phyloP scores from a whole-genome alignment of 92 coral and sea anemone genomes.

The Chrysogorgia sp. region DNA sequence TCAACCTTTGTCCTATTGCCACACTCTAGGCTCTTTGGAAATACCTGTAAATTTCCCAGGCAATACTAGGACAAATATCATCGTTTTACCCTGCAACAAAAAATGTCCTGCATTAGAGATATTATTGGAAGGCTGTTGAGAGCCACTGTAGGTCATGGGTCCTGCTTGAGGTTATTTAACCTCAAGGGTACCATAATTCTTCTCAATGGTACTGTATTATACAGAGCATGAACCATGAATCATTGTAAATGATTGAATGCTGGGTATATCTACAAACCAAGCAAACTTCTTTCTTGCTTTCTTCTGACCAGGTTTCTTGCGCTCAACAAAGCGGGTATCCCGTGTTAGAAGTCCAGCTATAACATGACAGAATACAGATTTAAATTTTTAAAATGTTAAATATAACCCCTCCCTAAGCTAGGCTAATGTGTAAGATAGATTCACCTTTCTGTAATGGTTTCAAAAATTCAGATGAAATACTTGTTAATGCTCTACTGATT shows the following conservation, averaged over 20 bases:
- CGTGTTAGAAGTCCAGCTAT: conserved; percentile 84
- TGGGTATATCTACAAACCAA: conserved; percentile 60
- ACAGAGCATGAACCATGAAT: neutral
- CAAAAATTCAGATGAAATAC: conserved; percentile 73
- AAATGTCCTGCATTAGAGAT: no score
- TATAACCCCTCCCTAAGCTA: no score
- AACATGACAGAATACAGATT: neutral
- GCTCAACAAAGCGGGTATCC: conserved; percentile 83
- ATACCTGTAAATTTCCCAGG: no score
- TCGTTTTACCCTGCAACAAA: neutral
- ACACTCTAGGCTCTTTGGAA: no score
- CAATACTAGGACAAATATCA: neutral
- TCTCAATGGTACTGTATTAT: no score
- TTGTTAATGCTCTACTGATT: conserved; percentile 84
- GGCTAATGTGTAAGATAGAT: no score
- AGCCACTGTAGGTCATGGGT: no score
- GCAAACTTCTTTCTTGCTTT: conserved; percentile 99
- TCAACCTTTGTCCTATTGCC: no score
- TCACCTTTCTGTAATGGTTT: conserved; percentile 83
- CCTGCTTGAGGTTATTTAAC: no score
- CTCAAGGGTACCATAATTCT: no score
- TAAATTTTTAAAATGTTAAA: neutral
- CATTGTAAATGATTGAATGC: neutral
- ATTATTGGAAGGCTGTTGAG: no score
- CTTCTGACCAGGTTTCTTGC: conserved; percentile 97